Percentiles rank a stretch among this genome's conserved stretches.
These are phyloP conservation scores for Proteles cristata DNA, from an alignment of 2,113 vertebrate genomes.

Conservation along the genomic window DNA sequence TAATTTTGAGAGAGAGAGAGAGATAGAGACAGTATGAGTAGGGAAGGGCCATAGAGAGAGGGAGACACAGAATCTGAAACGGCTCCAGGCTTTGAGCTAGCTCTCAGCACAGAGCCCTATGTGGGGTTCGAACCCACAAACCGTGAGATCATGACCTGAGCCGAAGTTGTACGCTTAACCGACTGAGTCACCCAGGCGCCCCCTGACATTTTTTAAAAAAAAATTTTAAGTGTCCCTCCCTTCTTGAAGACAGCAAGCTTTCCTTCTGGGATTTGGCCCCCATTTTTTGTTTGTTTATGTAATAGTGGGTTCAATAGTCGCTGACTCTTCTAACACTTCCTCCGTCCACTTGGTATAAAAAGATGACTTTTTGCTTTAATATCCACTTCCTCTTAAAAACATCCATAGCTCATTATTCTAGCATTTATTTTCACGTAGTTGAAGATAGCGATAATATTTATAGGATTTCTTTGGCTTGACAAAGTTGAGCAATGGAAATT, in stretches of 20 bases:
- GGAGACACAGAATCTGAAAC: too few species aligned
- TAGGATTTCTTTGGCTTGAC: neutral
- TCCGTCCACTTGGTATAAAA: neutral
- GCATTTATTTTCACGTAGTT: neutral
- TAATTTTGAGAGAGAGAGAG: too few species aligned
- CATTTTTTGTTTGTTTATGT: neutral
- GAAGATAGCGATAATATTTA: neutral
- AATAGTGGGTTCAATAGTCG: neutral
- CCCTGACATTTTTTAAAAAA: too few species aligned
- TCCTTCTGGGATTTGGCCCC: neutral
- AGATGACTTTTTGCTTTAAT: neutral
- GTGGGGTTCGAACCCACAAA: too few species aligned
- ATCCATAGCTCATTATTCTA: neutral
- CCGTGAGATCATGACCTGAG: too few species aligned
- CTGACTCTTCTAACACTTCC: neutral
- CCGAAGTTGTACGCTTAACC: too few species aligned
- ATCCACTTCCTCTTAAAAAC: neutral
- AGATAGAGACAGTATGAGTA: too few species aligned
- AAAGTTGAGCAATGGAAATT: constrained; percentile 10
- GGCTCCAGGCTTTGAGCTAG: too few species aligned
- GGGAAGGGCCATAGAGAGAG: too few species aligned
- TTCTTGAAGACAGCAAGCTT: neutral
- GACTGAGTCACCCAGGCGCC: too few species aligned
- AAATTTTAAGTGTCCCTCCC: too few species aligned
- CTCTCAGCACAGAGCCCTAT: too few species aligned